Conservation (phyloP, 2,888 invertebrate species). For the Embidobia sp. region DNA sequence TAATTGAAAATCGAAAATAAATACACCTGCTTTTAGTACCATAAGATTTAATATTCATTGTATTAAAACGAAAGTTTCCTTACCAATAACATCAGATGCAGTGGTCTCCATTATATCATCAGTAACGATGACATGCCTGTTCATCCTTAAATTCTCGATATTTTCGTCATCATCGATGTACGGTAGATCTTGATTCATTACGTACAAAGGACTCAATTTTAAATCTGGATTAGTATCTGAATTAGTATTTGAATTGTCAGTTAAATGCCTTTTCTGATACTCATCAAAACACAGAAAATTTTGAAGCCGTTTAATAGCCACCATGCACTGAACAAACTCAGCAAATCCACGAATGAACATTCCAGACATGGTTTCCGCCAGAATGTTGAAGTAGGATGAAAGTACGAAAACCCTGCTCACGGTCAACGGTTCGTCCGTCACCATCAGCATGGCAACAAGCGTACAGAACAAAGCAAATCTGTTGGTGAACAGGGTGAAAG, state of each 20-base stretch:
- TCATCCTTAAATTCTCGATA: too few relatives aligned
- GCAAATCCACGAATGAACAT: conserved; percentile 84
- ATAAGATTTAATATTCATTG: too few relatives aligned
- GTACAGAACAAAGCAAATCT: conserved; percentile 90
- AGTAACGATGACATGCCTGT: too few relatives aligned
- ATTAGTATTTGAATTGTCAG: too few relatives aligned
- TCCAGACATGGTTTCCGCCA: conserved; percentile 84
- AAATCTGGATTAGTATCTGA: too few relatives aligned
- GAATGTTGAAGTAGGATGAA: conserved; percentile 83
- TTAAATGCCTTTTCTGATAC: too few relatives aligned
- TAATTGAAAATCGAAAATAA: too few relatives aligned
- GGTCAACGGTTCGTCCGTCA: conserved; percentile 86
- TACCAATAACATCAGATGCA: conserved; percentile 10
- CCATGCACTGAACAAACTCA: conserved; percentile 83
- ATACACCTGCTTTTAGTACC: too few relatives aligned
- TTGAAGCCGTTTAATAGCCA: conserved; percentile 82
- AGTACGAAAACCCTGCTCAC: conserved; percentile 86
- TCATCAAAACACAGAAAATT: conserved; percentile 81
- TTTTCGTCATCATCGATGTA: conserved; percentile 72
- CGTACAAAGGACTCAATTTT: conserved; percentile 67
- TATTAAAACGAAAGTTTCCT: too few relatives aligned
- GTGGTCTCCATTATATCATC: too few relatives aligned
- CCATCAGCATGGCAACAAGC: conserved; percentile 86
- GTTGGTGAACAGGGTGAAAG: conserved; percentile 91
- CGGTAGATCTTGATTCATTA: conserved; percentile 72